A percentile compares a stretch with the other conserved stretches of the same genome.
Evolutionary conservation across 2,888 invertebrate species (phyloP).

Genomic region (Andrena fulva): DNA sequence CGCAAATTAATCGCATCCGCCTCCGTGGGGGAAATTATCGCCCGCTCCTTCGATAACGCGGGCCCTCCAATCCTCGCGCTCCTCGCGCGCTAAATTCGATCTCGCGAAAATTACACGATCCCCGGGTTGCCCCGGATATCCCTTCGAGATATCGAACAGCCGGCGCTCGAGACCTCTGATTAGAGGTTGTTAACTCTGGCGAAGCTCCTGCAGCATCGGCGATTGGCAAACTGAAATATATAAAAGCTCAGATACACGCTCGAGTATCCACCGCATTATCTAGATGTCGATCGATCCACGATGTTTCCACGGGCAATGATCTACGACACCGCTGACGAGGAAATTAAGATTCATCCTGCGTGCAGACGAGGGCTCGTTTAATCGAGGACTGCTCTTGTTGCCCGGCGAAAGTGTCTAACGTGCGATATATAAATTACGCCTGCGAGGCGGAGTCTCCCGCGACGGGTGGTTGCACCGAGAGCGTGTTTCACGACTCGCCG

Average conservation of each 20-base stretch:
- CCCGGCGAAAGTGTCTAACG: constrained; percentile 40
- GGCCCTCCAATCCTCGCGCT: background rate
- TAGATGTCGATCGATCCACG: background rate
- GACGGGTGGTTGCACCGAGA: constrained; percentile 23
- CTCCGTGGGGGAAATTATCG: background rate
- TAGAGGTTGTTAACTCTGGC: background rate
- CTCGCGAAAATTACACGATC: background rate
- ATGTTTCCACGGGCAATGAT: background rate
- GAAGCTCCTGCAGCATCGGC: background rate
- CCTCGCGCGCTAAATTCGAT: background rate
- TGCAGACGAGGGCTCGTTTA: background rate
- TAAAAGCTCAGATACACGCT: too few species aligned
- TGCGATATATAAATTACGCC: constrained; percentile 50
- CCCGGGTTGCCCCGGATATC: background rate
- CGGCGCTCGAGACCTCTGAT: background rate
- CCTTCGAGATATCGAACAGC: background rate
- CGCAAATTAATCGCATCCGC: constrained; percentile 39
- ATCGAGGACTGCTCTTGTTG: constrained; percentile 16
- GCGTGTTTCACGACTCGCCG: constrained; percentile 53
- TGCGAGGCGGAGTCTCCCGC: background rate
- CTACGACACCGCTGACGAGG: background rate
- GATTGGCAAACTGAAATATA: background rate
- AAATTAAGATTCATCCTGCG: background rate
- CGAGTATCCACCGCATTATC: too few species aligned
- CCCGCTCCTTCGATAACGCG: background rate